phyloP scores from a whole-genome alignment of 1,140 invertebrate species.

The Ptiloglossa arizonensis region DNA sequence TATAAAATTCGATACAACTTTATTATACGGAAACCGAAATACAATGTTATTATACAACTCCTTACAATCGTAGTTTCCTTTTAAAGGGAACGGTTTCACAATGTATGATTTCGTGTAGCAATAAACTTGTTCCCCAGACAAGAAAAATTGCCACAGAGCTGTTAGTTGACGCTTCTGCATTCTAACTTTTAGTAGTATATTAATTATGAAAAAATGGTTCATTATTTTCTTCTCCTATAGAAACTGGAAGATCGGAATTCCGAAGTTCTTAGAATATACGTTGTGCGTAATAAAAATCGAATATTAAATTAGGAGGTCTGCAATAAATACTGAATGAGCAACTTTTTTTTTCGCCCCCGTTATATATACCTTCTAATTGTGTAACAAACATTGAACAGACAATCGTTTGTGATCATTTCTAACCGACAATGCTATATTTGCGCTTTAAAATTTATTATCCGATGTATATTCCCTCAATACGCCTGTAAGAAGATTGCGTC shows the following conservation, averaged over 20 bases:
- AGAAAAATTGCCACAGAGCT: neutral
- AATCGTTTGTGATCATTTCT: neutral
- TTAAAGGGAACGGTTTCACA: slow-evolving; percentile 16
- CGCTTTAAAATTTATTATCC: too few species aligned
- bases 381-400: too few species aligned
- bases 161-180: too few species aligned
- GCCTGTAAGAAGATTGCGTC: too few species aligned
- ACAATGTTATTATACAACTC: slow-evolving; percentile 14
- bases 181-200: neutral
- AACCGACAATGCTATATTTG: neutral
- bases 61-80: slow-evolving; percentile 10
- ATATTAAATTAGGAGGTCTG: neutral
- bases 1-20: slow-evolving; percentile 44
- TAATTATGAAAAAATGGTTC: slow-evolving; percentile 26
- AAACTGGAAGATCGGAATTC: slow-evolving; percentile 8
- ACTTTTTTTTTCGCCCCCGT: neutral
- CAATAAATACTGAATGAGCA: neutral
- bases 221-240: neutral
- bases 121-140: neutral
- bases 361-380: neutral
- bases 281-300: neutral
- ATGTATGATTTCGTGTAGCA: neutral
- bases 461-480: too few species aligned
- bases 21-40: slow-evolving; percentile 33
- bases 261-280: neutral